A percentile compares a stretch with the other conserved stretches of the same genome.
phyloP scores from a whole-genome alignment of 2,113 vertebrate genomes.

The Rostratula benghalensis region DNA sequence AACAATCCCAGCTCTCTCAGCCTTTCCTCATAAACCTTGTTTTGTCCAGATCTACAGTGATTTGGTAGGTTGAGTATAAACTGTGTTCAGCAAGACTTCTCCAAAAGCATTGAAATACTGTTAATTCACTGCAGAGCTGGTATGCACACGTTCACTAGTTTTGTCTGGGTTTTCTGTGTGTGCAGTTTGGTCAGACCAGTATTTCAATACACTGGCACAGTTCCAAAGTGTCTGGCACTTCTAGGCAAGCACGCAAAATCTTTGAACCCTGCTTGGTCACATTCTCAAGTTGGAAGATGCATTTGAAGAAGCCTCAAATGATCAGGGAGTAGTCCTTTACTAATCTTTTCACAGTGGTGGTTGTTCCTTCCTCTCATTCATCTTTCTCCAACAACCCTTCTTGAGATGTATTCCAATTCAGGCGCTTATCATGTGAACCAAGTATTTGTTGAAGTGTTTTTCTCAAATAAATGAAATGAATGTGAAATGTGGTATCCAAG shows the following conservation, averaged over 20 bases:
- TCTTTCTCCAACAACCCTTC: neutral
- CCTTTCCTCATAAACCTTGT: neutral
- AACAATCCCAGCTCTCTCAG: too few relatives aligned
- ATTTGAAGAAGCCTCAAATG: neutral
- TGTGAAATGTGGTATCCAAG: too few relatives aligned
- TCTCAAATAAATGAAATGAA: neutral
- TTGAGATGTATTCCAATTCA: neutral
- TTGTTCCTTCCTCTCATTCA: neutral
- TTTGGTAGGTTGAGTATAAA: neutral
- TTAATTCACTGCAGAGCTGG: neutral
- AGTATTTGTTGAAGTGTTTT: neutral
- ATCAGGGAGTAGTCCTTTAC: neutral
- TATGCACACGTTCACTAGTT: neutral
- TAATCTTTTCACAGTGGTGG: neutral
- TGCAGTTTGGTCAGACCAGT: neutral
- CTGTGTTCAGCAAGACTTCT: neutral
- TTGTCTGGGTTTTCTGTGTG: neutral
- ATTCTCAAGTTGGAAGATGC: fast-evolving
- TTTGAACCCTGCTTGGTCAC: neutral
- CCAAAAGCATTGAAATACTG: neutral
- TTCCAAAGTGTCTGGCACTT: neutral
- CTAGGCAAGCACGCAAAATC: neutral
- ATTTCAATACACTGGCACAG: neutral
- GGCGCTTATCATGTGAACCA: neutral
- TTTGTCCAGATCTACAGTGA: neutral